phyloP scores from a whole-genome alignment of 2,888 invertebrate species.

The Achlya flavicornis region DNA sequence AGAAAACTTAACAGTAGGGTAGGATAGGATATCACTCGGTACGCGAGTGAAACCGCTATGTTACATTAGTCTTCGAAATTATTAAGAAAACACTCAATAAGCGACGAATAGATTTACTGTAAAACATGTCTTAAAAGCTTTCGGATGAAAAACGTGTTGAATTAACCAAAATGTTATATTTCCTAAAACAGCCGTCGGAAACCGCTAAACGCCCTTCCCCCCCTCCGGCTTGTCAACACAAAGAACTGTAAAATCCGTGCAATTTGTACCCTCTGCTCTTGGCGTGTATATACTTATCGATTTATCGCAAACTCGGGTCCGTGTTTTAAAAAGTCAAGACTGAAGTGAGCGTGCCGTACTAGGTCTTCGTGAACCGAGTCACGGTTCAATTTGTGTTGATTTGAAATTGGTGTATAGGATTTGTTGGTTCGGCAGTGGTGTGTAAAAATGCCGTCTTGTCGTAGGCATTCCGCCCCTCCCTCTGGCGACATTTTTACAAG shows the following conservation, averaged over 20 bases:
- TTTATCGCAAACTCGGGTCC: conserved; percentile 74
- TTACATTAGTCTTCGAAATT: too few species aligned
- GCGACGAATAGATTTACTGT: too few species aligned
- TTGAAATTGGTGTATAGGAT: conserved; percentile 56
- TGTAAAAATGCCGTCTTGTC: conserved; percentile 81
- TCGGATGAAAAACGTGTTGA: conserved; percentile 28
- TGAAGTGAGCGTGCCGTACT: conserved; percentile 25
- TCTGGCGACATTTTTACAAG: conserved; percentile 75
- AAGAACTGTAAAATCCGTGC: conserved; percentile 76
- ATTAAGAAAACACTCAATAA: too few species aligned
- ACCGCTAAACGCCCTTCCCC: conserved; percentile 63
- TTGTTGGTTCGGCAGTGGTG: conserved; percentile 55
- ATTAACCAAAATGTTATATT: conserved; percentile 65
- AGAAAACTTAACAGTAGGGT: too few species aligned
- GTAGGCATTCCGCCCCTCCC: conserved; percentile 74
- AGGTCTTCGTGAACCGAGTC: conserved; percentile 28
- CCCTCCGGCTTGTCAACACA: conserved; percentile 63
- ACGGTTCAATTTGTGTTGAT: conserved; percentile 51
- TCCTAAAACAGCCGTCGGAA: conserved; percentile 67
- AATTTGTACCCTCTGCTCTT: conserved; percentile 77
- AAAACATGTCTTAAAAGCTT: conserved; percentile 9
- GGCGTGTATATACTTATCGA: conserved; percentile 78
- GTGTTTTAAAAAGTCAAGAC: conserved; percentile 70
- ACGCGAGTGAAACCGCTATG: too few species aligned
- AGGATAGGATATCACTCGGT: too few species aligned